These are phyloP conservation scores for Macropus fuliginosus DNA, from an alignment of 2,797 vertebrate genomes.

Conservation along the genomic window DNA sequence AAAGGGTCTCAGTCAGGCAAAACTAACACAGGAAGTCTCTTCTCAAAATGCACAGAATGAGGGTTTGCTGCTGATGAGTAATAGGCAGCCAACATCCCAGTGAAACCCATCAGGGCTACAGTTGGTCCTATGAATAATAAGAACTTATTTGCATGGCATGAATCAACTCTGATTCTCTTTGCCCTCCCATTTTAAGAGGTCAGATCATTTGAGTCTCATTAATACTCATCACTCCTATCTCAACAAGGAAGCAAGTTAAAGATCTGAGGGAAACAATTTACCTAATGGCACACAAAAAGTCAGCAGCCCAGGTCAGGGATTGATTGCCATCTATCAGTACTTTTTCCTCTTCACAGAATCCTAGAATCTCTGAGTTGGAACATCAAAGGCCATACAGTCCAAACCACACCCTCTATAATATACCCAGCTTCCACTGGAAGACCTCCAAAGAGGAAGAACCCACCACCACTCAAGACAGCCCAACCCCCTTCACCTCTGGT, in stretches of 20 bases:
- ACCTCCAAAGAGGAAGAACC: not conserved
- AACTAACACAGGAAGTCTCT: not conserved
- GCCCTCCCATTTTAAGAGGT: constrained; percentile 19
- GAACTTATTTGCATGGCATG: not conserved
- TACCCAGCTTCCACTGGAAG: not conserved
- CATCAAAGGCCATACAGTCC: not conserved
- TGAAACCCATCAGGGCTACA: constrained; percentile 8
- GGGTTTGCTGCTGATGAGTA: not conserved
- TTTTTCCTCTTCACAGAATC: not conserved
- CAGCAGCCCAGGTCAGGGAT: not conserved
- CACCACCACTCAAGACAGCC: not conserved
- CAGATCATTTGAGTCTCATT: constrained; percentile 31
- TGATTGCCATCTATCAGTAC: not conserved
- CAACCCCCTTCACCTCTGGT: not conserved
- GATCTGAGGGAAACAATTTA: constrained; percentile 8
- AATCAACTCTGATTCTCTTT: not conserved
- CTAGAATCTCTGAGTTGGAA: not conserved
- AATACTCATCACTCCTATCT: constrained; percentile 1
- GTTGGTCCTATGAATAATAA: constrained; percentile 34
- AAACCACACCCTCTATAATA: not conserved
- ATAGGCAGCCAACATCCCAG: not conserved
- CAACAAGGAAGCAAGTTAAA: constrained; percentile 21
- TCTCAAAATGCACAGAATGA: not conserved
- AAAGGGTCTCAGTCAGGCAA: not conserved
- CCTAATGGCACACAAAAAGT: not conserved